Conservation (phyloP, 2,797 vertebrate genomes). For the Oophaga sylvatica region DNA sequence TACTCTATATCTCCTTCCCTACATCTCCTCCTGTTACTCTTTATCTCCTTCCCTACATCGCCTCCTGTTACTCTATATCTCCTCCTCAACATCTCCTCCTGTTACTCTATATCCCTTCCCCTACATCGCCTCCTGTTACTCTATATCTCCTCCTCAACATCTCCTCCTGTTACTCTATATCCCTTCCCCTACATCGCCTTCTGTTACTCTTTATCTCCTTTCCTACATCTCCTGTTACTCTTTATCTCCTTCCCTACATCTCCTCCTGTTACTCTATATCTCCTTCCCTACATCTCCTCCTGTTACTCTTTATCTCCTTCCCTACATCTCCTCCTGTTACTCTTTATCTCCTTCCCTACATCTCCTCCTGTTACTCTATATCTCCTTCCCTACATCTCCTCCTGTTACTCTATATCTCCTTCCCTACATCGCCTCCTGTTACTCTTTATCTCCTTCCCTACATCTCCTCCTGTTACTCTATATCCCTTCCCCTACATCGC, state of each 20-base stretch:
- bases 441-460: neutral
- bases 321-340: neutral
- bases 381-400: neutral
- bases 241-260: no score
- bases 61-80: neutral
- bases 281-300: neutral
- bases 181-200: neutral
- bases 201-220: no score
- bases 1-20: neutral
- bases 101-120: neutral
- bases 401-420: neutral
- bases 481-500: neutral
- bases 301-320: no score
- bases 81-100: neutral
- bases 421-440: neutral
- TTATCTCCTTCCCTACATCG: no score
- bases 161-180: neutral
- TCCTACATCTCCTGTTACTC: no score
- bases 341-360: neutral
- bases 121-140: constrained; percentile 8
- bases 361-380: neutral
- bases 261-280: neutral
- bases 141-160: neutral
- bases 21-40: neutral
- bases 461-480: neutral